phyloP scores from a whole-genome alignment of 2,797 vertebrate species.

The Lindbergichthys nudifrons region DNA sequence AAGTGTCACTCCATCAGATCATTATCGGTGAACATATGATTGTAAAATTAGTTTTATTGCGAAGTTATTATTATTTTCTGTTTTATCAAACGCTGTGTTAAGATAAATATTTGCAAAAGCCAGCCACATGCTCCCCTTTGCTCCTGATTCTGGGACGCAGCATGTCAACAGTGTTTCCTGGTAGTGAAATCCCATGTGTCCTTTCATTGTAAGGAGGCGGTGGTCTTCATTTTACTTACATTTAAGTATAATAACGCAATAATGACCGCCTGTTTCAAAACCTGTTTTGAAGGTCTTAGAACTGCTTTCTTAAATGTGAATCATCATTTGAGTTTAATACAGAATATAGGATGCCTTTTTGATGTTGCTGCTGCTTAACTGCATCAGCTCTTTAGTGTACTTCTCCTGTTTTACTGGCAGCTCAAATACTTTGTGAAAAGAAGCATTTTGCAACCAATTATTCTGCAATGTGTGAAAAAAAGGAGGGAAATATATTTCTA shows the following conservation, averaged over 20 bases:
- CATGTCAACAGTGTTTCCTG: constrained; percentile 1
- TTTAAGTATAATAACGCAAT: constrained; percentile 13
- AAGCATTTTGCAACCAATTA: constrained; percentile 14
- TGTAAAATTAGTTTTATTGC: not conserved
- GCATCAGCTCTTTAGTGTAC: not conserved
- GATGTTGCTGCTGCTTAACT: not conserved
- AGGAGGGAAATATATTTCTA: not conserved
- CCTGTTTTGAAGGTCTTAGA: not conserved
- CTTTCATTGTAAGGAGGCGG: not conserved
- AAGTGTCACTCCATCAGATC: not conserved
- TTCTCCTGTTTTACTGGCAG: not conserved
- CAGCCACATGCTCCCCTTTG: constrained; percentile 33
- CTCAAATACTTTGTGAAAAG: constrained; percentile 10
- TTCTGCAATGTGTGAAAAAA: not conserved
- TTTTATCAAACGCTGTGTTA: constrained; percentile 52
- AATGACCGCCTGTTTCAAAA: not conserved
- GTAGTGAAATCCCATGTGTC: constrained; percentile 7
- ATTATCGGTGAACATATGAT: not conserved
- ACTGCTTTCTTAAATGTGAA: not conserved
- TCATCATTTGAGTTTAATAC: constrained; percentile 7
- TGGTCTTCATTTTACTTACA: constrained; percentile 11
- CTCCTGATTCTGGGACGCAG: constrained; percentile 39
- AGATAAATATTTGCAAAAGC: constrained; percentile 72
- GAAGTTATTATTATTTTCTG: constrained; percentile 67
- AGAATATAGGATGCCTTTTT: not conserved